A percentile compares a stretch with the other conserved stretches of the same genome.
Evolutionary conservation across 2,888 invertebrate species (phyloP).

Genomic region (Sesamia inferens): DNA sequence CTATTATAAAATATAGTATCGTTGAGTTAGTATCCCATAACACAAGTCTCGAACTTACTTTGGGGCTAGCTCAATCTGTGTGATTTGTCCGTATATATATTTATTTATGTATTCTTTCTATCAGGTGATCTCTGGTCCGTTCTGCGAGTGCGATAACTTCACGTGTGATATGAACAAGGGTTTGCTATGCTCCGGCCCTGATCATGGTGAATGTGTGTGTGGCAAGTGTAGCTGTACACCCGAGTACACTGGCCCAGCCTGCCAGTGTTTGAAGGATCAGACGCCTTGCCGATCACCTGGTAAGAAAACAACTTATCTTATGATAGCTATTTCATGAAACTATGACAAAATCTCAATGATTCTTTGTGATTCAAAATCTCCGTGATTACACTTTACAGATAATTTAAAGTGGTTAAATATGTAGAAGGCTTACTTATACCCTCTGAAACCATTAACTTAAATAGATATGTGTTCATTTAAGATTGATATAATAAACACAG

Average conservation of each 20-base stretch:
- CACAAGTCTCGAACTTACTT: too few relatives aligned
- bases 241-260: constrained; percentile 95
- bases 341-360: neutral
- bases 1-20: too few relatives aligned
- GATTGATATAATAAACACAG: neutral
- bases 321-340: neutral
- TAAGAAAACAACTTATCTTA: constrained; percentile 21
- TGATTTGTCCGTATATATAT: too few relatives aligned
- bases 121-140: constrained; percentile 93
- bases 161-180: constrained; percentile 97
- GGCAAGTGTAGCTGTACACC: constrained; percentile 95
- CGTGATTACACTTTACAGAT: neutral
- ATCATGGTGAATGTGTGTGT: constrained; percentile 96
- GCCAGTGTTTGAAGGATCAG: constrained; percentile 94
- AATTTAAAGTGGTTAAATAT: neutral
- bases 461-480: neutral
- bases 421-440: neutral
- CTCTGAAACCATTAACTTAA: neutral
- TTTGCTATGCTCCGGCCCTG: constrained; percentile 94
- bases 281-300: constrained; percentile 91
- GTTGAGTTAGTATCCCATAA: too few relatives aligned
- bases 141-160: constrained; percentile 99
- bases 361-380: too few relatives aligned
- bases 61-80: too few relatives aligned
- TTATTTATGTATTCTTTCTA: too few relatives aligned